Evolutionary conservation across 1,140 invertebrate species (phyloP), one percentile per base, ranked within the genome.

Genomic region (Drosophila ananassae): DNA sequence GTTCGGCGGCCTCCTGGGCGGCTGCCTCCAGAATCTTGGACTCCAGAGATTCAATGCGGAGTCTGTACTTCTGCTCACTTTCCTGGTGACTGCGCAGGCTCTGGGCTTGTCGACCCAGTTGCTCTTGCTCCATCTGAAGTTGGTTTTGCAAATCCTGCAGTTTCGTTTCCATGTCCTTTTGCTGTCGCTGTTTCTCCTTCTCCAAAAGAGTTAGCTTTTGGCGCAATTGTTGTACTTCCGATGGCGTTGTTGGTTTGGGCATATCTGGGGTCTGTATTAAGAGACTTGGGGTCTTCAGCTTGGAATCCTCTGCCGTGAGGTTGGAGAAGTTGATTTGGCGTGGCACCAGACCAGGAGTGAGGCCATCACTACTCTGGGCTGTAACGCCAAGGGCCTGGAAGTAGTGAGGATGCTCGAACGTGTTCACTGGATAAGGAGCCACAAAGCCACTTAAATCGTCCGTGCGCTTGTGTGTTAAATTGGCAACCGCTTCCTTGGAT

Each of bases 231-330:
- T 74, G 57, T 2, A 79, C 54, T 44, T 78, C 78, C 0, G 78
- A 59, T 1, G 82, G 61, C 0, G 62, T 62, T 6, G 37, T 17
- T 0, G 83, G 47, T 12, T 68, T 72, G 9, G 83, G 81, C 57
- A 87, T 21, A 12, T 81, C 85, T 0, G 85, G 85, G 9, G 92
- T 92, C 24, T 93, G 77, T 71, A 79, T 58, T 2, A 90, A 12
- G 30, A 90, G 6, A 21, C 80, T 72, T 87, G 51, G 92, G 66
- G 81, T 92, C 52, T 92, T 92, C 0, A 94, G 64, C 44, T 94
- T 91, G 3, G 91, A 91, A 39, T 92, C 90, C 39, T 92, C 90
- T 0, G 17, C 21, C 2, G 76, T 85, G 10, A 91, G 57, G 24
- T 81, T 90, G 2, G 91, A 92, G 64, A 92, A 92, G 39, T 92